Percentiles rank a stretch among this genome's conserved stretches.
phyloP scores from a whole-genome alignment of 2,113 vertebrate species.

The Stegastes partitus region DNA sequence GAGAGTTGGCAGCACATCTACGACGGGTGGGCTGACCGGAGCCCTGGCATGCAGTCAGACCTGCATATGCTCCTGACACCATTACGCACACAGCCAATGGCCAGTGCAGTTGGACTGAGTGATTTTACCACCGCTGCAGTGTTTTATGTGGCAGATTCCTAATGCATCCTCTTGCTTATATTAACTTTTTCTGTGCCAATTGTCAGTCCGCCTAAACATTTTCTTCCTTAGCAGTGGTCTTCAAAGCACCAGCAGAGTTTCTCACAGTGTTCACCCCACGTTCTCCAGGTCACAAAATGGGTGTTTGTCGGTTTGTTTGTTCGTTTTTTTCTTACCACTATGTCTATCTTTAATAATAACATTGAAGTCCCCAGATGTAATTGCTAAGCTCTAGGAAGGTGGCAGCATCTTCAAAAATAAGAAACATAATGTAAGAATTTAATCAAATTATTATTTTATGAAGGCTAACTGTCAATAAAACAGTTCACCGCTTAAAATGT shows the following conservation, averaged over 20 bases:
- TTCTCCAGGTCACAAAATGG: conserved; percentile 16
- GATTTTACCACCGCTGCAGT: conserved; percentile 54
- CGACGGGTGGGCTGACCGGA: conserved; percentile 72
- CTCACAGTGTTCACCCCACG: conserved; percentile 38
- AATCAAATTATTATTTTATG: too few species aligned
- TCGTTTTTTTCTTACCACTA: not conserved
- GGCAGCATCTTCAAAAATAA: conserved; percentile 1
- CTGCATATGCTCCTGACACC: conserved; percentile 45
- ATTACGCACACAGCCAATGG: conserved; percentile 45
- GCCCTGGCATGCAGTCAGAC: conserved; percentile 59
- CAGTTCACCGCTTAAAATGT: too few species aligned
- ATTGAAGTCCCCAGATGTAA: not conserved
- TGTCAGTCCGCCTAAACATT: conserved; percentile 50
- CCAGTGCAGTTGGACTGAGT: conserved; percentile 57
- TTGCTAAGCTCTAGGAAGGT: not conserved
- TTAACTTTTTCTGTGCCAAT: conserved; percentile 65
- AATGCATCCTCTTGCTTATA: conserved; percentile 64
- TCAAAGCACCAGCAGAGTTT: conserved; percentile 35
- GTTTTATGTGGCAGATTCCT: conserved; percentile 70
- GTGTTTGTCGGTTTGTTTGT: conserved; percentile 4
- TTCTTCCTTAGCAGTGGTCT: conserved; percentile 15
- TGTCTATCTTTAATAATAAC: not conserved
- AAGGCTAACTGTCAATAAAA: too few species aligned
- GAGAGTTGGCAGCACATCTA: conserved; percentile 72
- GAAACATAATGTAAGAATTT: not conserved